Conservation (phyloP, 2,113 vertebrate species). For the Fregetta grallaria region DNA sequence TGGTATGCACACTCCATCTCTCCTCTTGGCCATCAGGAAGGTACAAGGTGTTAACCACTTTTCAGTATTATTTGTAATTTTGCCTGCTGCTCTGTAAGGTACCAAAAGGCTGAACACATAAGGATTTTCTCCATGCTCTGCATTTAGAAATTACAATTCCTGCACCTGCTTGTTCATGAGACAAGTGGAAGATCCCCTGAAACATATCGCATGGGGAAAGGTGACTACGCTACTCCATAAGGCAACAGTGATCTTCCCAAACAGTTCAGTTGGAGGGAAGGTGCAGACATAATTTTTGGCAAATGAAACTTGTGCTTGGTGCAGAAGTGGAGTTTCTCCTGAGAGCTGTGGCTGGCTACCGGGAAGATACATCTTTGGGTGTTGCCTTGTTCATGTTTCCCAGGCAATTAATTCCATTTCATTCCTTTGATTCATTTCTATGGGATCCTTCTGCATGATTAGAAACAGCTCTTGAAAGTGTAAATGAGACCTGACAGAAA, state of each 20-base stretch:
- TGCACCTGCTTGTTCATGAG: background rate
- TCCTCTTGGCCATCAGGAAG: background rate
- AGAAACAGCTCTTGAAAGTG: background rate
- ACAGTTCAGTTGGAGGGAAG: background rate
- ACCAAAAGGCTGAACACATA: background rate
- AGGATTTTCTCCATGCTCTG: background rate
- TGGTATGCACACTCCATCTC: rapidly evolving
- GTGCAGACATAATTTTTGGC: rapidly evolving
- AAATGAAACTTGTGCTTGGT: background rate
- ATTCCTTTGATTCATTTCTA: background rate
- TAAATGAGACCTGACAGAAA: background rate
- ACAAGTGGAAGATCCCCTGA: background rate
- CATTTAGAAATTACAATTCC: background rate
- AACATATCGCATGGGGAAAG: rapidly evolving
- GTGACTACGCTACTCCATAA: background rate
- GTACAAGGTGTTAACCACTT: background rate
- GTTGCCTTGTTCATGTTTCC: background rate
- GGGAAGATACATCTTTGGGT: background rate
- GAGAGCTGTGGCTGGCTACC: background rate
- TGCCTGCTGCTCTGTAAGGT: background rate
- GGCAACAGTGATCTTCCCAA: background rate
- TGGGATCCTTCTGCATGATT: background rate
- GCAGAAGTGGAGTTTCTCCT: background rate
- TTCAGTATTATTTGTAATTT: background rate
- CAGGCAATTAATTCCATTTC: background rate